These are phyloP conservation scores for Tragelaphus imberbis DNA, from an alignment of 2,113 vertebrate genomes.

Conservation along the genomic window DNA sequence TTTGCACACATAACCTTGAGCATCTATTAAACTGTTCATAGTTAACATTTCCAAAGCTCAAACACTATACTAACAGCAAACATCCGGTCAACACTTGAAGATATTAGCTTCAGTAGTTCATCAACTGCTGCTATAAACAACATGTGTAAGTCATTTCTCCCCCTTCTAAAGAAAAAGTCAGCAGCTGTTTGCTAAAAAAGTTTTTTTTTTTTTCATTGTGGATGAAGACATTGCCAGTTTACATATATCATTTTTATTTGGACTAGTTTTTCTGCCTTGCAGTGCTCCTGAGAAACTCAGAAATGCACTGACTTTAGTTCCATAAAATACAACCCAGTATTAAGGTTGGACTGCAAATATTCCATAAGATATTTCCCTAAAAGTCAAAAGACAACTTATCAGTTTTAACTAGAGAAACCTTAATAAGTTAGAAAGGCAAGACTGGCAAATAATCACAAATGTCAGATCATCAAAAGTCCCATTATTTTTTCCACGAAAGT, in stretches of 20 bases:
- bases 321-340: constrained; percentile 32
- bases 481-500: constrained; percentile 8
- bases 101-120: background rate
- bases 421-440: constrained; percentile 41
- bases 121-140: constrained; percentile 40
- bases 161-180: constrained; percentile 58
- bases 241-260: constrained; percentile 60
- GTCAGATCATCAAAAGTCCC: constrained; percentile 44
- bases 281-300: constrained; percentile 53
- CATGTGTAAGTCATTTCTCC: constrained; percentile 38
- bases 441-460: constrained; percentile 40
- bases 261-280: background rate
- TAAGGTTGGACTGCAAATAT: background rate
- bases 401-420: constrained; percentile 3
- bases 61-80: background rate
- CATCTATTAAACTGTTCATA: background rate
- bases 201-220: constrained; percentile 47
- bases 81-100: background rate
- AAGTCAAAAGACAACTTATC: constrained; percentile 27
- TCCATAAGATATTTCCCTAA: background rate
- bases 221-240: constrained; percentile 51
- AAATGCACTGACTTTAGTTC: constrained; percentile 33
- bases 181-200: constrained; percentile 47
- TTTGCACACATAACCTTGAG: background rate
- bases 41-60: constrained; percentile 14